These are phyloP conservation scores for Petroica traversi DNA, from an alignment of 2,113 vertebrate species.

Conservation along the genomic window DNA sequence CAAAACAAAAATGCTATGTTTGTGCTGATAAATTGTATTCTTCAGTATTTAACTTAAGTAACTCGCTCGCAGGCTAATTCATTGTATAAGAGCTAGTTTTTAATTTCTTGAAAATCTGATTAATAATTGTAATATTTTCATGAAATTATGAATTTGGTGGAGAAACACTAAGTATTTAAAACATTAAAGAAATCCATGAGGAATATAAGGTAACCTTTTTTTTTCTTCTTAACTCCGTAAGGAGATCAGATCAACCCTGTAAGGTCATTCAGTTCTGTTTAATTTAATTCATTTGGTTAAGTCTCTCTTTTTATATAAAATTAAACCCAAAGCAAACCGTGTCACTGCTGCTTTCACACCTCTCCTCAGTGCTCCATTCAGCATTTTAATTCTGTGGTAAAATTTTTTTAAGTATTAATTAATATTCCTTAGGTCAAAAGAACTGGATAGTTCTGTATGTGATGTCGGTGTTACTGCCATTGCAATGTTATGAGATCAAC, in stretches of 20 bases:
- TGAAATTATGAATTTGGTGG: not conserved
- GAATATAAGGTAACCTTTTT: not conserved
- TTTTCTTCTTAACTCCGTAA: not conserved
- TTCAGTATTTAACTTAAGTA: not conserved
- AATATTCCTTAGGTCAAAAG: not conserved
- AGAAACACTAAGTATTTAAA: not conserved
- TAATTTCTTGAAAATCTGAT: not conserved
- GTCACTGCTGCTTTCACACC: not conserved
- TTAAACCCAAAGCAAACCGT: not conserved
- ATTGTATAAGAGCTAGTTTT: not conserved
- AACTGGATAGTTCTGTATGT: not conserved
- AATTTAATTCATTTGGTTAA: not conserved
- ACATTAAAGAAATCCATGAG: not conserved
- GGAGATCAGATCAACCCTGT: not conserved
- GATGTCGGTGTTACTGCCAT: conserved; percentile 26
- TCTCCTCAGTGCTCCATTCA: not conserved
- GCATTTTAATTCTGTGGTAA: not conserved
- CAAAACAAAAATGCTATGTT: not conserved
- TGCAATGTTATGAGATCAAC: conserved; percentile 19
- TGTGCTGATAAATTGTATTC: not conserved
- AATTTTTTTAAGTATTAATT: not conserved
- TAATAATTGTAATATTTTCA: not conserved
- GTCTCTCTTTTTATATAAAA: not conserved
- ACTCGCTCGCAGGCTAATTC: not conserved
- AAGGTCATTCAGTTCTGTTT: not conserved